Conservation (phyloP, 2,888 invertebrate genomes). For the Pristionchus arcanus region DNA sequence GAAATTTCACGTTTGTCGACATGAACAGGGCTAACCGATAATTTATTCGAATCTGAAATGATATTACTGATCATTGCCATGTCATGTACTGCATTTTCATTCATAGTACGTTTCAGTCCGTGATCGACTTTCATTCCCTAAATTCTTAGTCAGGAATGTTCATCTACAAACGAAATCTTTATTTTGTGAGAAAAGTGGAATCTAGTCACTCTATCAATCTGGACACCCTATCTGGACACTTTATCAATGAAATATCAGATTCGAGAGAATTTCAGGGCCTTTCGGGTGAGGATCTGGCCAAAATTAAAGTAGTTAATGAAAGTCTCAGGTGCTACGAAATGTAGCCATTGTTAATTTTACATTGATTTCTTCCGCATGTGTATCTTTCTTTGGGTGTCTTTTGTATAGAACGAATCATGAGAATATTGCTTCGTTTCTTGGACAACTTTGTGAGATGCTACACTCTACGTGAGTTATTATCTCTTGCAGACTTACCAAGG, state of each 20-base stretch:
- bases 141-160: neutral
- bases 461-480: neutral
- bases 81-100: neutral
- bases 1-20: neutral
- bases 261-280: neutral
- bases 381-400: neutral
- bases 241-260: slow-evolving; percentile 1
- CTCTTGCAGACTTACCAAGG: neutral
- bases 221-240: too few species aligned
- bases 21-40: neutral
- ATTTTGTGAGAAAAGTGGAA: neutral
- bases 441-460: neutral
- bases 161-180: neutral
- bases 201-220: neutral
- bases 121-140: too few species aligned
- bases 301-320: neutral
- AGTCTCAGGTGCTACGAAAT: neutral
- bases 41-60: neutral
- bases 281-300: neutral
- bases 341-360: neutral
- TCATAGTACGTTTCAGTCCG: neutral
- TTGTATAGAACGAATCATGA: neutral
- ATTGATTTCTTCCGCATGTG: neutral
- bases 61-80: neutral
- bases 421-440: neutral